Conservation (phyloP, 2,888 invertebrate genomes). For the Cyaniris semiargus region DNA sequence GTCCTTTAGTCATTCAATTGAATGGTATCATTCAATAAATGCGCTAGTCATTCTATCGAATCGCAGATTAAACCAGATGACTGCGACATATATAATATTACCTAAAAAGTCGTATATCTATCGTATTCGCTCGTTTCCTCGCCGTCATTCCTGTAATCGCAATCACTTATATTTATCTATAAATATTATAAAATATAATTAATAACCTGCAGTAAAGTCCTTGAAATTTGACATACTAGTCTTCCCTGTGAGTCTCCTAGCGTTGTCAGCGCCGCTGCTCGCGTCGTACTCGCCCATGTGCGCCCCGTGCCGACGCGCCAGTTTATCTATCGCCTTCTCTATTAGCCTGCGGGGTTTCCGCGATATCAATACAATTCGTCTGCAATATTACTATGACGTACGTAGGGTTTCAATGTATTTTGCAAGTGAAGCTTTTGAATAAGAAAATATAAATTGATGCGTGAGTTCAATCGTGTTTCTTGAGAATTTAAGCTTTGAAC, state of each 20-base stretch:
- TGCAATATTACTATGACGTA: constrained; percentile 17
- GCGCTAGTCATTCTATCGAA: no score
- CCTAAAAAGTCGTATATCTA: no score
- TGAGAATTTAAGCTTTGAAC: no score
- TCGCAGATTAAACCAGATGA: no score
- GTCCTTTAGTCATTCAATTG: no score
- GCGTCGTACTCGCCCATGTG: constrained; percentile 98
- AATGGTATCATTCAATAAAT: no score
- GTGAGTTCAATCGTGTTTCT: no score
- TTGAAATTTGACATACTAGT: constrained; percentile 96
- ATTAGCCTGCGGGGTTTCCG: constrained; percentile 84
- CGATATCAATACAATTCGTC: background rate
- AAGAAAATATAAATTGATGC: background rate
- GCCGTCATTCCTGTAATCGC: no score
- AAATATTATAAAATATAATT: no score
- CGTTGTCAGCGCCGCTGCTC: constrained; percentile 96
- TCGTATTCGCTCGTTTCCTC: no score
- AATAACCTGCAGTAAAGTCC: constrained; percentile 89
- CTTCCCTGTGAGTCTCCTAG: constrained; percentile 92
- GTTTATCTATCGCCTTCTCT: constrained; percentile 95
- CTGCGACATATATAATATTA: no score
- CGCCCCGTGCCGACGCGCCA: constrained; percentile 92
- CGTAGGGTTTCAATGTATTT: background rate
- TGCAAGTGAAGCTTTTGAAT: background rate
- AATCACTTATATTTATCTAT: no score